phyloP scores from a whole-genome alignment of 2,888 invertebrate genomes.

The Eilema caniola region DNA sequence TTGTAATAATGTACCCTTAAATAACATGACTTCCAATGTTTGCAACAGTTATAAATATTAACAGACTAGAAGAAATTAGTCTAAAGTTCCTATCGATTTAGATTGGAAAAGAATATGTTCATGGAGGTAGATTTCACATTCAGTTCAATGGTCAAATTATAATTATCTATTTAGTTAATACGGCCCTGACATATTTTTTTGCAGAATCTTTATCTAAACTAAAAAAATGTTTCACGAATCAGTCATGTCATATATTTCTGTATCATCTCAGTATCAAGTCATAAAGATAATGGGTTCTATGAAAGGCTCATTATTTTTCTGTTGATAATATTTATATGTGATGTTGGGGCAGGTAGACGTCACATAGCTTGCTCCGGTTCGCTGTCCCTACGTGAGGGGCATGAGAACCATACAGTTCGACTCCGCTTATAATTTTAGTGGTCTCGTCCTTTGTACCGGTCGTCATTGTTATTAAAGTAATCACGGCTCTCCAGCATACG shows the following conservation, averaged over 20 bases:
- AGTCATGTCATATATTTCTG: slow-evolving; percentile 52
- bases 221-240: slow-evolving; percentile 44
- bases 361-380: slow-evolving; percentile 61
- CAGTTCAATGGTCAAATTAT: slow-evolving; percentile 18
- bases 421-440: slow-evolving; percentile 82
- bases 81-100: too few species aligned
- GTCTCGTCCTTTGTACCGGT: slow-evolving; percentile 80
- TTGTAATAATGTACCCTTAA: slow-evolving; percentile 37
- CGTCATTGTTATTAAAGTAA: slow-evolving; percentile 86
- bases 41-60: slow-evolving; percentile 53
- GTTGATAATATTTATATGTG: slow-evolving; percentile 81
- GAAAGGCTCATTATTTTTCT: slow-evolving; percentile 79
- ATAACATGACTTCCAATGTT: slow-evolving; percentile 50
- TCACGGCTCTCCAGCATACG: slow-evolving; percentile 83
- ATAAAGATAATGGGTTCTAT: slow-evolving; percentile 74
- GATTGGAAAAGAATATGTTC: too few species aligned
- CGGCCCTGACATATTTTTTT: slow-evolving; percentile 22
- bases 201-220: slow-evolving; percentile 45
- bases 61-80: too few species aligned
- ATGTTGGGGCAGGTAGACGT: slow-evolving; percentile 73
- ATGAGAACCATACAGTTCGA: slow-evolving; percentile 77
- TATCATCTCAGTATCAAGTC: slow-evolving; percentile 61
- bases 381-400: slow-evolving; percentile 77
- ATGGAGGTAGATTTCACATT: too few species aligned
- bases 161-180: slow-evolving; percentile 40